These are phyloP conservation scores for Acanthurus leucopareius DNA, from an alignment of 2,797 vertebrate genomes.

Conservation along the genomic window DNA sequence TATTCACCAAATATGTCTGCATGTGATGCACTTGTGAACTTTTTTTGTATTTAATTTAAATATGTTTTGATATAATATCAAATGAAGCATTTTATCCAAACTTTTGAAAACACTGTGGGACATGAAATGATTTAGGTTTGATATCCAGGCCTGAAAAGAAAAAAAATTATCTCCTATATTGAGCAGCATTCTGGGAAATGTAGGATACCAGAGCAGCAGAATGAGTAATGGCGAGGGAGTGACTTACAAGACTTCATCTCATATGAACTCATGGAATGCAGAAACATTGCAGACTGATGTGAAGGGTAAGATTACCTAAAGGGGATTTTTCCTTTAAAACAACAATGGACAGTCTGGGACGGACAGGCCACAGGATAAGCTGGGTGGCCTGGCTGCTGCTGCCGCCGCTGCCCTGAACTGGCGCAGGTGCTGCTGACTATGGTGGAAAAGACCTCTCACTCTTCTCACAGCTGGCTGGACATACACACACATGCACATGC, in stretches of 20 bases:
- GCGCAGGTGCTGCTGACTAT: constrained; percentile 77
- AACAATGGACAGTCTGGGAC: constrained; percentile 66
- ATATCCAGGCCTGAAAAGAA: too few relatives aligned
- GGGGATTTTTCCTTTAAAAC: constrained; percentile 51
- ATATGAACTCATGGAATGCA: constrained; percentile 28
- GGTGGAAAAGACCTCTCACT: constrained; percentile 77
- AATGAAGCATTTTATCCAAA: too few relatives aligned
- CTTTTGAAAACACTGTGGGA: too few relatives aligned
- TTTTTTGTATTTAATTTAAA: too few relatives aligned
- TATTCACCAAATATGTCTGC: too few relatives aligned
- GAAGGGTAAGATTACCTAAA: constrained; percentile 33
- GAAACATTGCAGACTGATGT: constrained; percentile 59
- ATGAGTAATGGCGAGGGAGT: not conserved
- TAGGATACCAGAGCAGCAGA: constrained; percentile 12
- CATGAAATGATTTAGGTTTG: too few relatives aligned
- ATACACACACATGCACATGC: constrained; percentile 22
- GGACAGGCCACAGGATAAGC: constrained; percentile 45
- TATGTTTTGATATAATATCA: too few relatives aligned
- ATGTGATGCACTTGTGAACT: too few relatives aligned
- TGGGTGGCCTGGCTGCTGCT: constrained; percentile 67
- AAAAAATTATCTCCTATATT: too few relatives aligned
- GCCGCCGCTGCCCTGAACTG: constrained; percentile 58
- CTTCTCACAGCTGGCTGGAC: constrained; percentile 63
- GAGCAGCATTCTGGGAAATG: constrained; percentile 31
- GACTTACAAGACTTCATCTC: constrained; percentile 21